Percentiles rank a stretch among this genome's conserved stretches.
Evolutionary conservation across 2,888 invertebrate species (phyloP).

Genomic region (Aporophyla nigra): DNA sequence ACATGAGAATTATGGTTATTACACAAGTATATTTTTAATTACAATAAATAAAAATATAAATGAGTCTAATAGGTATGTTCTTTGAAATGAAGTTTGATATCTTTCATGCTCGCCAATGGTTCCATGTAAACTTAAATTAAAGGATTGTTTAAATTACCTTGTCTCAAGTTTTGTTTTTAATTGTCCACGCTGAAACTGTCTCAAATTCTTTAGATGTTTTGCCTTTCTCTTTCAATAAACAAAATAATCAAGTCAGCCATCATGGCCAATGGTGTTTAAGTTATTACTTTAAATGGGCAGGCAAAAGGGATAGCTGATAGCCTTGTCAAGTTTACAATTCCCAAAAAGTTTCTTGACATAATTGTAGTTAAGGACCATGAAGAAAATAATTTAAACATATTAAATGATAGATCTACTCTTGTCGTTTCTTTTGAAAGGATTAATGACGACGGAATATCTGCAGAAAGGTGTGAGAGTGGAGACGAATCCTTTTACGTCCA

Average conservation of each 20-base stretch:
- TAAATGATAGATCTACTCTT: conserved; percentile 20
- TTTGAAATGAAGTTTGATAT: not conserved
- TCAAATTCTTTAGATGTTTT: conserved; percentile 54
- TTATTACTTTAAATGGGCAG: conserved; percentile 59
- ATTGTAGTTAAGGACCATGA: conserved; percentile 47
- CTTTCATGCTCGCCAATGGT: not conserved
- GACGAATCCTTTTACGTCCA: not conserved
- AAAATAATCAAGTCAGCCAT: conserved; percentile 61
- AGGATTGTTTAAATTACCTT: not conserved
- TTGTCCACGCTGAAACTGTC: conserved; percentile 24
- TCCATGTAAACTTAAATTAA: not conserved
- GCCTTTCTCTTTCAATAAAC: conserved; percentile 63
- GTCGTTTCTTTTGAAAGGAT: not conserved
- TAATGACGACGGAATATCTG: not conserved
- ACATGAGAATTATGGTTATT: not conserved
- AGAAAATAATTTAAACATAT: conserved; percentile 24
- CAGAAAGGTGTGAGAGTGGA: not conserved
- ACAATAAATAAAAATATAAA: not conserved
- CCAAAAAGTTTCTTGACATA: conserved; percentile 62
- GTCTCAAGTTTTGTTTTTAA: not conserved
- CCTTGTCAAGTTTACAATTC: conserved; percentile 64
- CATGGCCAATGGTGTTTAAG: conserved; percentile 62
- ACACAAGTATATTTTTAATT: not conserved
- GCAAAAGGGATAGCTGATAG: conserved; percentile 65
- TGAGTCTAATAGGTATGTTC: not conserved